Evolutionary conservation across 2,888 invertebrate species (phyloP).

Genomic region (Drosophila kanekoi): DNA sequence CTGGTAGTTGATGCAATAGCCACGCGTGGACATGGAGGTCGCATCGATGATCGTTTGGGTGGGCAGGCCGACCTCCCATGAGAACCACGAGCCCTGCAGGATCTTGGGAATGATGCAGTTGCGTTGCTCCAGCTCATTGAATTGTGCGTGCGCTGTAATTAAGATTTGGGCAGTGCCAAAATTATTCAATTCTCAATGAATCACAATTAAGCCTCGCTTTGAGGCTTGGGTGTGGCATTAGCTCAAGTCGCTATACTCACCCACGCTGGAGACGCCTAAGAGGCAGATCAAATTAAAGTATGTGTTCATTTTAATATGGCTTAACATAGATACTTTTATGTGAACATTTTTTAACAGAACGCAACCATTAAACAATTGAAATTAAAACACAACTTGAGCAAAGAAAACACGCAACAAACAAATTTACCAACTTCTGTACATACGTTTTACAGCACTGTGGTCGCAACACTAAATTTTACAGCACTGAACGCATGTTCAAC

Average conservation of each 20-base stretch:
- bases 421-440: conserved; percentile 37
- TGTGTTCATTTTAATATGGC: conserved; percentile 43
- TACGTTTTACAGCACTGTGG: conserved; percentile 40
- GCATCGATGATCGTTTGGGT: conserved; percentile 94
- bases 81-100: conserved; percentile 95
- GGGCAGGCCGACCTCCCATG: conserved; percentile 93
- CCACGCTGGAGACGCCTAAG: conserved; percentile 40
- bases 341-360: conserved; percentile 42
- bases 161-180: not conserved
- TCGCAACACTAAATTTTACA: conserved; percentile 1
- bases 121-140: conserved; percentile 69
- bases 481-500: conserved; percentile 28
- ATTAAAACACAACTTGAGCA: conserved; percentile 25
- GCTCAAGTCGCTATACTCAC: conserved; percentile 42
- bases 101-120: conserved; percentile 91
- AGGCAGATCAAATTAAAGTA: conserved; percentile 47
- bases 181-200: conserved; percentile 44
- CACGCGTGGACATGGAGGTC: conserved; percentile 90
- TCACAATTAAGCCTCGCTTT: conserved; percentile 51
- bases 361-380: conserved; percentile 19
- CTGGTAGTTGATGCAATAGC: conserved; percentile 90
- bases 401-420: conserved; percentile 57
- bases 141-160: conserved; percentile 55
- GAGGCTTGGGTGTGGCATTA: conserved; percentile 69
- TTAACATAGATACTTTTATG: conserved; percentile 9